Percentiles rank a stretch among this genome's conserved stretches.
Conservation (phyloP, 2,113 vertebrate genomes). For the Gnathonemus longibarbis region DNA sequence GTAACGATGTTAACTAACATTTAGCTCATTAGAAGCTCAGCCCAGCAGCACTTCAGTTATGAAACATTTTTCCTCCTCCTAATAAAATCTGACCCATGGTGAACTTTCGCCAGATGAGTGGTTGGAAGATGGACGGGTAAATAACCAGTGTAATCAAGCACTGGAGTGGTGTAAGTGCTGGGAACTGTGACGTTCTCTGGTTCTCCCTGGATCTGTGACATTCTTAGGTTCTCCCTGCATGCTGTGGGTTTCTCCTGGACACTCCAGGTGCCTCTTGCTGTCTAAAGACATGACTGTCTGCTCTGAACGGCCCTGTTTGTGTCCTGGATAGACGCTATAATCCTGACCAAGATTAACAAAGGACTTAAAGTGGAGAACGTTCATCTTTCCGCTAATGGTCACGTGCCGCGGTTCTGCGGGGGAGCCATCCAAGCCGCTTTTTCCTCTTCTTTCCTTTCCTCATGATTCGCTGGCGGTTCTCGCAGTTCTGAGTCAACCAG, state of each 20-base stretch:
- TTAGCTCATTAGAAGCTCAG: neutral
- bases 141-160: neutral
- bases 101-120: neutral
- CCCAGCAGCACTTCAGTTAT: neutral
- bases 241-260: neutral
- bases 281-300: neutral
- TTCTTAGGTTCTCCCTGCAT: too few relatives aligned
- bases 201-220: neutral
- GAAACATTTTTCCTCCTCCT: neutral
- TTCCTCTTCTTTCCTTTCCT: neutral
- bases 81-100: neutral
- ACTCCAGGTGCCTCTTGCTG: neutral
- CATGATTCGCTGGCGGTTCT: neutral
- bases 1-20: neutral
- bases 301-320: neutral
- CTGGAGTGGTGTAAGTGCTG: neutral
- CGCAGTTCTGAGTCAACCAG: neutral
- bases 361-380: neutral
- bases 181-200: neutral
- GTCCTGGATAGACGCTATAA: neutral
- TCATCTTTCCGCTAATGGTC: too few relatives aligned
- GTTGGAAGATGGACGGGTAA: neutral
- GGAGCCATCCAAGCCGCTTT: neutral
- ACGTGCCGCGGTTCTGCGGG: neutral
- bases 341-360: neutral